A percentile compares a stretch with the other conserved stretches of the same genome.
phyloP scores from a whole-genome alignment of 2,113 vertebrate genomes.

The Dasyprocta punctata region DNA sequence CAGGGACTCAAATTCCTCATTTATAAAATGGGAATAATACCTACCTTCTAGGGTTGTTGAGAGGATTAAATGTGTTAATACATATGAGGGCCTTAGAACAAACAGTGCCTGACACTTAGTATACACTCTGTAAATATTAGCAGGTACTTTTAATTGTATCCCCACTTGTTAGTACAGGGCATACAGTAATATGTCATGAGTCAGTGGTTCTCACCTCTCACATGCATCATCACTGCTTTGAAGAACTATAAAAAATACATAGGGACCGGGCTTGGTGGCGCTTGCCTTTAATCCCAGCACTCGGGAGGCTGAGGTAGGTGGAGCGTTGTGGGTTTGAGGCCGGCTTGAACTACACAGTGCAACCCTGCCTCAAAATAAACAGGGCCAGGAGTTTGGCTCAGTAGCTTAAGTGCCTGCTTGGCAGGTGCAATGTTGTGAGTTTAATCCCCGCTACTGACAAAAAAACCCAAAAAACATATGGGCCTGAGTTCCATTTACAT shows the following conservation, averaged over 20 bases:
- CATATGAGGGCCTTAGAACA: background rate
- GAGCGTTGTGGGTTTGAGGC: too few species aligned
- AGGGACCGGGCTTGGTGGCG: too few species aligned
- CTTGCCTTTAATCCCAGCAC: too few species aligned
- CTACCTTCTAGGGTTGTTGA: slow-evolving; percentile 3
- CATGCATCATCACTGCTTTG: background rate
- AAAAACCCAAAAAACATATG: background rate
- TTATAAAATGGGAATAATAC: background rate
- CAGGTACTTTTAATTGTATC: slow-evolving; percentile 26
- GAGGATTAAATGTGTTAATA: background rate
- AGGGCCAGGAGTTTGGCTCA: too few species aligned
- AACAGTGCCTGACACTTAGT: background rate
- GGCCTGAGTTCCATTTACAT: background rate
- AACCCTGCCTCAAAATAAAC: too few species aligned
- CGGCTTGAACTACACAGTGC: too few species aligned
- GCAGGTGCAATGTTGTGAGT: too few species aligned
- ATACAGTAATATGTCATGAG: background rate
- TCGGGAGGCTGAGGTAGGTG: too few species aligned
- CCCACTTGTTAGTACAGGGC: background rate
- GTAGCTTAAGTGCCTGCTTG: too few species aligned
- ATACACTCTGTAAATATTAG: background rate
- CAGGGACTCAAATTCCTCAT: slow-evolving; percentile 22
- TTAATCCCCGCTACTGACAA: too few species aligned
- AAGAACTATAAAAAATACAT: slow-evolving; percentile 7
- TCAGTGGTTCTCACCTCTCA: background rate